phyloP scores from a whole-genome alignment of 2,797 vertebrate genomes.

The Crenuchus spilurus region DNA sequence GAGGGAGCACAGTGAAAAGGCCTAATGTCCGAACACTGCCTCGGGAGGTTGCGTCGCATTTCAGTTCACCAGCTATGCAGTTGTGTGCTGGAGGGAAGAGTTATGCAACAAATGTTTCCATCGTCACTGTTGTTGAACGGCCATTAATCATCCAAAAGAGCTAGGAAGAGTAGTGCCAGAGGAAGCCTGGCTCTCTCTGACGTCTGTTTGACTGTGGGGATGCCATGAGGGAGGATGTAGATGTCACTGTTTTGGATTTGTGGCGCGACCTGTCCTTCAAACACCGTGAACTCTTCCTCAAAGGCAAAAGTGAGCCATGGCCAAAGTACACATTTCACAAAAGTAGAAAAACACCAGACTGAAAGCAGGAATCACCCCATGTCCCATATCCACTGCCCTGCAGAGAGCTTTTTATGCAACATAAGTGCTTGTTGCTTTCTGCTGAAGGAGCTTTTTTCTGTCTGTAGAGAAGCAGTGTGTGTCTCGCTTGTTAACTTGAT shows the following conservation, averaged over 20 bases:
- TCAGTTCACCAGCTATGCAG: background rate
- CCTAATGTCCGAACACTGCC: background rate
- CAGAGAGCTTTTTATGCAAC: background rate
- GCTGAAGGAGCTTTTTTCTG: slow-evolving; percentile 29
- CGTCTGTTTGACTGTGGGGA: slow-evolving; percentile 41
- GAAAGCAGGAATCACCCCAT: too few species aligned
- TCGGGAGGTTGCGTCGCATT: background rate
- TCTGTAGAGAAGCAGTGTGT: slow-evolving; percentile 13
- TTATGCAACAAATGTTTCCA: slow-evolving; percentile 19
- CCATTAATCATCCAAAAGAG: slow-evolving; percentile 1
- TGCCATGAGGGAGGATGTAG: slow-evolving; percentile 65
- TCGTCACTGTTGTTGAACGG: background rate
- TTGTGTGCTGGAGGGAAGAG: background rate
- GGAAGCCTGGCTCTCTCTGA: slow-evolving; percentile 61
- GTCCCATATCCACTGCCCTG: background rate
- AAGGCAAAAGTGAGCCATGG: background rate
- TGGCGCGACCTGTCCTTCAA: background rate
- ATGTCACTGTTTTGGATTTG: slow-evolving; percentile 38
- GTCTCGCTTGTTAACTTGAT: slow-evolving; percentile 38
- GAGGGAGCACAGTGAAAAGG: background rate
- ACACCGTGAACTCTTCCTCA: background rate
- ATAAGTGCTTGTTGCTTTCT: background rate
- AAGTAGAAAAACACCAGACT: background rate
- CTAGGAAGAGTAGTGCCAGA: slow-evolving; percentile 61
- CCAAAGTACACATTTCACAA: background rate